A percentile compares a stretch with the other conserved stretches of the same genome.
phyloP scores from a whole-genome alignment of 1,140 invertebrate species.

The Dreissena polymorpha region DNA sequence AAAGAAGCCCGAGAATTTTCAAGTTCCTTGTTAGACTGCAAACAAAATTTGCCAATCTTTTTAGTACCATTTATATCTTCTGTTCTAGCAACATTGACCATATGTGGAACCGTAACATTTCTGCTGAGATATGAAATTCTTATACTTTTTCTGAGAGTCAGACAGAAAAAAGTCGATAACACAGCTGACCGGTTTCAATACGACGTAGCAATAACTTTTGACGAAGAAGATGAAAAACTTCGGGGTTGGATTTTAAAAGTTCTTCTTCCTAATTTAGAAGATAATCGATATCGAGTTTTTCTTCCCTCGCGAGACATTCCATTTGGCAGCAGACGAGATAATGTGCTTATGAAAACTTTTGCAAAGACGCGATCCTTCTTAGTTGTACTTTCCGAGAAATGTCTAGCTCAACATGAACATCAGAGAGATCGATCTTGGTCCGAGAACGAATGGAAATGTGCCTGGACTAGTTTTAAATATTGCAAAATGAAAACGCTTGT shows the following conservation, averaged over 20 bases:
- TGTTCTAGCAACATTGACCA: neutral
- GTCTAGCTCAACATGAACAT: neutral
- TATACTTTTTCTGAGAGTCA: conserved; percentile 12
- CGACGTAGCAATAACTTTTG: conserved; percentile 27
- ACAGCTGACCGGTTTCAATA: neutral
- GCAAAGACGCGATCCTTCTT: neutral
- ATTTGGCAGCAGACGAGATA: conserved; percentile 19
- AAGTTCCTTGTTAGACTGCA: neutral
- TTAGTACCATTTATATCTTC: neutral
- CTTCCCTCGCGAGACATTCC: conserved; percentile 6
- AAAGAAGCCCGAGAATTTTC: neutral
- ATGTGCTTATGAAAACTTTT: neutral
- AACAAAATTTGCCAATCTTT: no score
- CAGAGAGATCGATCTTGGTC: conserved; percentile 15
- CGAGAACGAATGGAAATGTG: conserved; percentile 43
- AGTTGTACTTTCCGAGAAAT: conserved; percentile 30
- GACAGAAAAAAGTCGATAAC: neutral
- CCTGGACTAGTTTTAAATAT: conserved; percentile 13
- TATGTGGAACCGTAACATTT: neutral
- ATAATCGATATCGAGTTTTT: conserved; percentile 13
- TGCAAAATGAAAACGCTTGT: conserved; percentile 21
- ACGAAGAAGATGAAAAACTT: conserved; percentile 19
- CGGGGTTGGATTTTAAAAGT: conserved; percentile 17
- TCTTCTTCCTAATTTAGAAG: neutral
- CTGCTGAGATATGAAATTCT: conserved; percentile 40